Percentiles rank a stretch among this genome's conserved stretches.
Evolutionary conservation across 2,113 vertebrate species (phyloP).

Genomic region (Neogobius melanostomus): DNA sequence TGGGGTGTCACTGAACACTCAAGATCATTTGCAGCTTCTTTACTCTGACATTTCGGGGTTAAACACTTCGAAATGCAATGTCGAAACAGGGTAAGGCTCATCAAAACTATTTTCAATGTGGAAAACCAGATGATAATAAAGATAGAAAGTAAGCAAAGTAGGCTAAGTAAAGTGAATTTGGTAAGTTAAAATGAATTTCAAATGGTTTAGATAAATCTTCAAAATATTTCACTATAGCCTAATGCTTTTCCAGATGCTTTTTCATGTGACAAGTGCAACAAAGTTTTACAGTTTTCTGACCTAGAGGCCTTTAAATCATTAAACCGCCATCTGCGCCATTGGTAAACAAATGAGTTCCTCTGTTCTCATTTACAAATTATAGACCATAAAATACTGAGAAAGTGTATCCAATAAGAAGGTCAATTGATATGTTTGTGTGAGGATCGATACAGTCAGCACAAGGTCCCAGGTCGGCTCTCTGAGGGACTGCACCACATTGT

Average conservation of each 20-base stretch:
- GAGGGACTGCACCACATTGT: conserved; percentile 12
- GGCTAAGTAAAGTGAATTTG: too few species aligned
- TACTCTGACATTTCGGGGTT: too few species aligned
- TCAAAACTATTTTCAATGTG: too few species aligned
- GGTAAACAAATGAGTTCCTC: conserved; percentile 19
- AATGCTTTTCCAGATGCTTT: too few species aligned
- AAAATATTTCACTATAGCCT: too few species aligned
- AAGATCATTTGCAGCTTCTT: neutral
- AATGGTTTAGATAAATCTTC: too few species aligned
- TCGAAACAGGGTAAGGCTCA: too few species aligned
- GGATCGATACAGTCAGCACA: conserved; percentile 32
- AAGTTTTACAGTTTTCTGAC: conserved; percentile 14
- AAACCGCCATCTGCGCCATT: conserved; percentile 1
- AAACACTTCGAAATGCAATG: too few species aligned
- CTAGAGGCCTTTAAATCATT: conserved; percentile 9
- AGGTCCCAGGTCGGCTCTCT: conserved; percentile 29
- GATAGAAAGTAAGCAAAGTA: too few species aligned
- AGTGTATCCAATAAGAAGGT: conserved; percentile 13
- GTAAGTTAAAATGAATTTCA: too few species aligned
- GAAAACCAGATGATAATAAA: too few species aligned
- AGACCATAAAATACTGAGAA: conserved; percentile 1
- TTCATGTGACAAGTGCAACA: neutral
- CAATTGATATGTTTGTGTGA: conserved; percentile 15
- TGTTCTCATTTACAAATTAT: conserved; percentile 18
- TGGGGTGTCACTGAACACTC: neutral